Evolutionary conservation across 1,140 invertebrate genomes (phyloP).

Genomic region (Cyrtorhinus lividipennis): DNA sequence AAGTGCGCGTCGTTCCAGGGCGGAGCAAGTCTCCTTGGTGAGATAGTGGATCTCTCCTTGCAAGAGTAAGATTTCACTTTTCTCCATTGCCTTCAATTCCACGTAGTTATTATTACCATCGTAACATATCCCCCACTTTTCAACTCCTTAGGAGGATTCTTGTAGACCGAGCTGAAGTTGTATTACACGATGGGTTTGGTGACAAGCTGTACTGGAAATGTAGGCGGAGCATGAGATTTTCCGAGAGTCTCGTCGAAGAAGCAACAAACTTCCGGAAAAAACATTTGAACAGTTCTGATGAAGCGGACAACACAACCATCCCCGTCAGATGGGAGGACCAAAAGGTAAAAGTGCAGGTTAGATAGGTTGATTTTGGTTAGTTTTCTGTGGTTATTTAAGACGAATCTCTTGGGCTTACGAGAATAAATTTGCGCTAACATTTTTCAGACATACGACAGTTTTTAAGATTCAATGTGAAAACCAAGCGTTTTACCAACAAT

Average conservation of each 20-base stretch:
- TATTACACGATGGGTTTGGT: conserved; percentile 77
- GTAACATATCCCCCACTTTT: too few relatives aligned
- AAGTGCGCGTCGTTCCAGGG: conserved; percentile 77
- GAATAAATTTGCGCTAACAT: neutral
- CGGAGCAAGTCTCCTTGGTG: conserved; percentile 44
- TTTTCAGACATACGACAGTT: too few relatives aligned
- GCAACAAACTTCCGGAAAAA: conserved; percentile 53
- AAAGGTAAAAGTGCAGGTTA: conserved; percentile 32
- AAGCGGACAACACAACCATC: conserved; percentile 40
- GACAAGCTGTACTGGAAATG: conserved; percentile 68
- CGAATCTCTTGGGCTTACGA: too few relatives aligned
- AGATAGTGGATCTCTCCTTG: too few relatives aligned
- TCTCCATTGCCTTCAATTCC: too few relatives aligned
- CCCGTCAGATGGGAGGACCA: conserved; percentile 45
- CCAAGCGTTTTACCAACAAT: too few relatives aligned
- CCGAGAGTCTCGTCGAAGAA: conserved; percentile 46
- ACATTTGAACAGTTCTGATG: conserved; percentile 53
- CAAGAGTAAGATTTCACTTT: too few relatives aligned
- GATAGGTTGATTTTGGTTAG: neutral
- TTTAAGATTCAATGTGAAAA: too few relatives aligned
- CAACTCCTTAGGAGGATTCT: conserved; percentile 52
- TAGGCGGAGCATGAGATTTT: conserved; percentile 82
- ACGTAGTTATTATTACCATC: too few relatives aligned
- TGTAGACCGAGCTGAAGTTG: conserved; percentile 74
- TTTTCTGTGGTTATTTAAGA: too few relatives aligned